Conservation (phyloP, 2,888 invertebrate genomes). For the Aradus depressus region DNA sequence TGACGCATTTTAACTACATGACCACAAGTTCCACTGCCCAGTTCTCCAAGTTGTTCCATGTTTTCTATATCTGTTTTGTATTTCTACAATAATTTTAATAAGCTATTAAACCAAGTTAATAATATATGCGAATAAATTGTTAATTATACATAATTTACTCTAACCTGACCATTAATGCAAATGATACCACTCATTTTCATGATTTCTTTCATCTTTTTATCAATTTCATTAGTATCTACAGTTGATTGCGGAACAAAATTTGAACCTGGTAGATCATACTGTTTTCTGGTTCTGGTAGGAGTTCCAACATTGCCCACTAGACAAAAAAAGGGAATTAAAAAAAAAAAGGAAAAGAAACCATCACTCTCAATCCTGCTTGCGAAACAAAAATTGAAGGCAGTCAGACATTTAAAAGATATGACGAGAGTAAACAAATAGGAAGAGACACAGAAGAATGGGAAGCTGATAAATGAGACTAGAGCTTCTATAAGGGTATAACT, state of each 20-base stretch:
- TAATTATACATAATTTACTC: background rate
- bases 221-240: constrained; percentile 42
- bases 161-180: constrained; percentile 58
- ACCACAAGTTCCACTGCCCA: constrained; percentile 93
- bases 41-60: constrained; percentile 72
- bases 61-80: constrained; percentile 74
- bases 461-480: too few species aligned
- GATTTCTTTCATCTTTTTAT: constrained; percentile 79
- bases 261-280: constrained; percentile 46
- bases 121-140: background rate
- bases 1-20: constrained; percentile 96
- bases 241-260: constrained; percentile 27
- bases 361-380: background rate
- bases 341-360: background rate
- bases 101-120: background rate
- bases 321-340: constrained; percentile 14
- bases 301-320: constrained; percentile 42
- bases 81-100: constrained; percentile 38
- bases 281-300: constrained; percentile 43
- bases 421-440: too few species aligned
- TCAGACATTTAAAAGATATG: too few species aligned
- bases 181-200: constrained; percentile 87
- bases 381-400: background rate
- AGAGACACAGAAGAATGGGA: too few species aligned
- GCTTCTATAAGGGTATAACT: too few species aligned